Conservation (phyloP, 2,888 invertebrate genomes). For the Alviniconcha strummeri region DNA sequence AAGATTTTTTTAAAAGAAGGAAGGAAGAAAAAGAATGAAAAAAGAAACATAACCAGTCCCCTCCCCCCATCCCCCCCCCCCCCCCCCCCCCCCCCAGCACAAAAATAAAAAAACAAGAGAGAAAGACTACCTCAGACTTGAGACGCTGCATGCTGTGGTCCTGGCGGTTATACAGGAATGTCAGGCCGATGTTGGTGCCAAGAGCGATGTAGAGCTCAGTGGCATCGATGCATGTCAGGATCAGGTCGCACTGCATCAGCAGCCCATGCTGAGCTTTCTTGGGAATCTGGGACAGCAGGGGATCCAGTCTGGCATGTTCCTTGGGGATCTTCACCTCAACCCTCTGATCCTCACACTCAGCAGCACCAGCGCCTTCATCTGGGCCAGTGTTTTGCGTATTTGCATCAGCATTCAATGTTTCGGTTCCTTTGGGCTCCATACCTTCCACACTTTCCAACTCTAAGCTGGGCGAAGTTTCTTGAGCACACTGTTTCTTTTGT, state of each 20-base stretch:
- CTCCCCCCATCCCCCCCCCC: too few relatives aligned
- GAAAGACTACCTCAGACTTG: slow-evolving; percentile 82
- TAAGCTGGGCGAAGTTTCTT: too few relatives aligned
- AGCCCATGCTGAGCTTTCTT: slow-evolving; percentile 63
- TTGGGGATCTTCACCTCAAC: slow-evolving; percentile 35
- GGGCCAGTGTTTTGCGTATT: too few relatives aligned
- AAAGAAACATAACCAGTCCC: too few relatives aligned
- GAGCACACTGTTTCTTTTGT: too few relatives aligned
- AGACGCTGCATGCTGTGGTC: slow-evolving; percentile 82
- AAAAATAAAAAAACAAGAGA: too few relatives aligned
- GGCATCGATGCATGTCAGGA: slow-evolving; percentile 86
- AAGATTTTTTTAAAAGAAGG: not conserved
- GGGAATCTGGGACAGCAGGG: slow-evolving; percentile 62
- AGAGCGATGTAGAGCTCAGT: slow-evolving; percentile 87
- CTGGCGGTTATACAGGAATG: slow-evolving; percentile 90
- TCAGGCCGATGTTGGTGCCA: slow-evolving; percentile 89
- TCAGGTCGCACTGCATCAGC: slow-evolving; percentile 58
- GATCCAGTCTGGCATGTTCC: slow-evolving; percentile 57
- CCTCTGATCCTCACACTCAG: not conserved
- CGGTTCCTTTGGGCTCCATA: too few relatives aligned
- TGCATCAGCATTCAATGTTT: too few relatives aligned
- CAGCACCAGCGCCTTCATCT: not conserved
- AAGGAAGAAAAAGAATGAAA: too few relatives aligned
- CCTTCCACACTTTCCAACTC: too few relatives aligned
- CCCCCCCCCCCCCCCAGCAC: too few relatives aligned